Percentiles rank a stretch among this genome's conserved stretches.
Conservation (phyloP, 2,113 vertebrate genomes). For the Charina bottae region DNA sequence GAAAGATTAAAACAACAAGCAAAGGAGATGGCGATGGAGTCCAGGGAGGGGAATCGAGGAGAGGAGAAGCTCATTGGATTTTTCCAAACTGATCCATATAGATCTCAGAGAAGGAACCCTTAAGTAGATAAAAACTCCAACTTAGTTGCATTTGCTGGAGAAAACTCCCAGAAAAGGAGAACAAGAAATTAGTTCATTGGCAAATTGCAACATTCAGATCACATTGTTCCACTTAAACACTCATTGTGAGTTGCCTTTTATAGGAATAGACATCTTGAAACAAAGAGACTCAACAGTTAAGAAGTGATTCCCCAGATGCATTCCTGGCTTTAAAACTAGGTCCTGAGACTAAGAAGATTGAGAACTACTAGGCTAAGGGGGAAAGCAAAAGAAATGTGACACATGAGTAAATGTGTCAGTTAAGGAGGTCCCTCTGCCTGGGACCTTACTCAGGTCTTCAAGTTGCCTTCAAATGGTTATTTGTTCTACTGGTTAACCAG, state of each 20-base stretch:
- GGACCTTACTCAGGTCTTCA: neutral
- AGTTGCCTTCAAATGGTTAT: neutral
- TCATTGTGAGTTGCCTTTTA: no score
- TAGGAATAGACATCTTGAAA: no score
- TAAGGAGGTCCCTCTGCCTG: neutral
- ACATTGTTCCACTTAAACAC: no score
- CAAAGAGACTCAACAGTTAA: no score
- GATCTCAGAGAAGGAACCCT: neutral
- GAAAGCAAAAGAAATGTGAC: neutral
- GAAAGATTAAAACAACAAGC: slow-evolving; percentile 80
- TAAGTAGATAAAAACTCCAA: neutral
- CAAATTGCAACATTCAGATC: neutral
- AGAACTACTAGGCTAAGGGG: no score
- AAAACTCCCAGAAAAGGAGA: neutral
- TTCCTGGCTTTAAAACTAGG: no score
- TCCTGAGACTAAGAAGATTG: no score
- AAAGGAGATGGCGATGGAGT: slow-evolving; percentile 40
- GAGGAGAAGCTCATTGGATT: neutral
- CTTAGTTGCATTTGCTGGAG: neutral
- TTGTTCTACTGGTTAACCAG: neutral
- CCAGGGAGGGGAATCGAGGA: neutral
- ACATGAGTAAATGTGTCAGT: neutral
- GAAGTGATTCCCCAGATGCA: no score
- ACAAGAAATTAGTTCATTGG: no score
- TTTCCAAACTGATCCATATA: neutral